A percentile compares a stretch with the other conserved stretches of the same genome.
Conservation (phyloP, 2,797 vertebrate species). For the Zenarchopterus dispar region DNA sequence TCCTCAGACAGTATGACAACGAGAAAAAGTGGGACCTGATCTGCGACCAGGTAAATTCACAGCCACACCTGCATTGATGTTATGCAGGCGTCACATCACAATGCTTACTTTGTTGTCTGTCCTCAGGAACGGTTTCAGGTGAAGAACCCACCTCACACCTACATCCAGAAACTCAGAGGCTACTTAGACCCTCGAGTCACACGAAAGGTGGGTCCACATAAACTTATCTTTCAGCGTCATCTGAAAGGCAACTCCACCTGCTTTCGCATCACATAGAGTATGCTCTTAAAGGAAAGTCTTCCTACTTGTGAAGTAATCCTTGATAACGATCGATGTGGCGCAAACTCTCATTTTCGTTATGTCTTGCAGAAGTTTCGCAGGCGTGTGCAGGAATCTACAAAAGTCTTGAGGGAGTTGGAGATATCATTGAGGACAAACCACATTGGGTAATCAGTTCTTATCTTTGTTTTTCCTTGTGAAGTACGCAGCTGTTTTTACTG, state of each 20-base stretch:
- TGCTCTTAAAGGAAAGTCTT: slow-evolving; percentile 5
- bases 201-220: slow-evolving; percentile 88
- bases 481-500: slow-evolving; percentile 25
- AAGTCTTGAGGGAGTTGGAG: slow-evolving; percentile 94
- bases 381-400: slow-evolving; percentile 95
- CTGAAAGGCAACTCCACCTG: not conserved
- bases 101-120: slow-evolving; percentile 30
- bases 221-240: not conserved
- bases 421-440: slow-evolving; percentile 97
- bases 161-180: slow-evolving; percentile 96
- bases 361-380: slow-evolving; percentile 92
- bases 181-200: slow-evolving; percentile 96
- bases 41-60: slow-evolving; percentile 86
- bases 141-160: slow-evolving; percentile 98
- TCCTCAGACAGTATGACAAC: slow-evolving; percentile 95
- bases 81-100: slow-evolving; percentile 6
- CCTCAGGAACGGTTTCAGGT: slow-evolving; percentile 97
- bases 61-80: not conserved
- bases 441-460: slow-evolving; percentile 88
- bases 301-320: not conserved
- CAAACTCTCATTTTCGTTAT: slow-evolving; percentile 21
- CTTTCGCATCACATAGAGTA: not conserved
- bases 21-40: slow-evolving; percentile 97
- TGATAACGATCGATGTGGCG: slow-evolving; percentile 16
- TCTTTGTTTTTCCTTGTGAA: slow-evolving; percentile 26